Evolutionary conservation across 2,797 vertebrate species (phyloP), one percentile per base, ranked within the genome.

Genomic region (Triplophysa yarkandensis): DNA sequence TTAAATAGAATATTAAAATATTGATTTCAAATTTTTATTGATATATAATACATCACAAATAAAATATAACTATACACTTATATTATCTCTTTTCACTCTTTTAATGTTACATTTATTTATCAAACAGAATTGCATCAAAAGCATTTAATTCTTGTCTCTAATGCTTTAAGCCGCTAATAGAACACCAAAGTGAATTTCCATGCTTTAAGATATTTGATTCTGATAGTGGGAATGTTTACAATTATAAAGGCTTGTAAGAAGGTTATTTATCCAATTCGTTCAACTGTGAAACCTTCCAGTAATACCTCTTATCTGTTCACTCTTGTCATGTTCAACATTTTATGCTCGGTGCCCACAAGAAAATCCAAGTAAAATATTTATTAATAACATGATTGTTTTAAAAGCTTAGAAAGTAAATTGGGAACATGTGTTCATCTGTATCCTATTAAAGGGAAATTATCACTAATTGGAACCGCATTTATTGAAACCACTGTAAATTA

Each of bases 331-430:
- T 76, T 43, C 46, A 52, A 77, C 80, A 74, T 66, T 3, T 1
- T 58, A 28, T 74, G 41, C 43, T 28, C 57, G 28, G 44, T 44
- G 36, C 54, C 52, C 57, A 46, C 0, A n/a, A 52, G 28, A 14
- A 65, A 69, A 60, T 34, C 43, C 14, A 21, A 66, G n/a, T 32
- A 1, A 76, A 81, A 77, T 71, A 72, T 77, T 81, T 72, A 81
- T 79, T 83, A 77, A 80, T 72, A 81, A 77, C 82, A 83, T 76
- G 71, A 79, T 80, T 79, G 77, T 79, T 77, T 79, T 71, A 69
- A 77, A n/a, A 77, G 66, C 74, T 60, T 41, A 48, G 70, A 66
- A 62, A 74, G 65, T 71, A 74, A 79, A 83, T 79, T 63, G 11
- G 44, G 80, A 83, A 54, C 77, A 83, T n/a, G 41, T 55, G 28